Percentiles rank a stretch among this genome's conserved stretches.
Evolutionary conservation across 2,113 vertebrate genomes (phyloP).

Genomic region (Pterocles gutturalis): DNA sequence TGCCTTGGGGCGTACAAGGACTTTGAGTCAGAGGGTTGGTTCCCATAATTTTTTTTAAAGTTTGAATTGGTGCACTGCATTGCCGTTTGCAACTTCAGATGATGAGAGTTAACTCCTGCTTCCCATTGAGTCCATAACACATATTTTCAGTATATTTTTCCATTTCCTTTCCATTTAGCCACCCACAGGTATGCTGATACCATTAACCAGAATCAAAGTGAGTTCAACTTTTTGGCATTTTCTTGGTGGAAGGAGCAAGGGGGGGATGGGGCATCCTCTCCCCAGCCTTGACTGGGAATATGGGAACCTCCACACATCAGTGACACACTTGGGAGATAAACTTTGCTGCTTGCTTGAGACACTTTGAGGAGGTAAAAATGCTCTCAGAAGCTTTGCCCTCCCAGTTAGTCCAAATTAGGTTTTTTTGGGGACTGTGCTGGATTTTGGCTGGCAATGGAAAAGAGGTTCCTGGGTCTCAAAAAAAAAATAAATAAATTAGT

Average conservation of each 20-base stretch:
- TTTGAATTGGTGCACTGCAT: neutral
- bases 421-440: neutral
- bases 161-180: neutral
- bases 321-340: neutral
- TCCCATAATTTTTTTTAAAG: neutral
- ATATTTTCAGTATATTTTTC: neutral
- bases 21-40: neutral
- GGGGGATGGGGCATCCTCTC: accelerated
- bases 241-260: neutral
- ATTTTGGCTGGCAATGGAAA: neutral
- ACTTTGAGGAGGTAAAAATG: neutral
- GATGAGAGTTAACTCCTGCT: accelerated
- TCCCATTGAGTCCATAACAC: neutral
- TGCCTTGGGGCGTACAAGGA: no score
- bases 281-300: neutral
- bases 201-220: neutral
- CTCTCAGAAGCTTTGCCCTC: neutral
- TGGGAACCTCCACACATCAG: neutral
- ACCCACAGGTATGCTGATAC: neutral
- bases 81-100: neutral
- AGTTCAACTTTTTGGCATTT: neutral
- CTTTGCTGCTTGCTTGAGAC: neutral
- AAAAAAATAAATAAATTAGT: neutral
- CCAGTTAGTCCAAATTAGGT: no score
- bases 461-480: neutral